Conservation (phyloP, 2,888 invertebrate genomes). For the Chalcis sispes region DNA sequence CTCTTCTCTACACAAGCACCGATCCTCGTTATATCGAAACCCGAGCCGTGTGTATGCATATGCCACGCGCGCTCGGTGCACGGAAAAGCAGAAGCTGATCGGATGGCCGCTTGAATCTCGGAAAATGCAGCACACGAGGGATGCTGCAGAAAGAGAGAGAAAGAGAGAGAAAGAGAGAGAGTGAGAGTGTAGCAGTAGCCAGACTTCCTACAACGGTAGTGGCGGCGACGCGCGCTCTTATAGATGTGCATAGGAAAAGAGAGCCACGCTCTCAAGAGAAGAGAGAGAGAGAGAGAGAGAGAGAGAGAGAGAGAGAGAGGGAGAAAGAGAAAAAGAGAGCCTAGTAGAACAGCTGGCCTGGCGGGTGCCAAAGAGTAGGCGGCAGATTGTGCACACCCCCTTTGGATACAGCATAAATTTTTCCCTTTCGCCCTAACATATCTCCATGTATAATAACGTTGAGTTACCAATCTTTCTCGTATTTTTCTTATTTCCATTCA, state of each 20-base stretch:
- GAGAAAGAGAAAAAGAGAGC: too few species aligned
- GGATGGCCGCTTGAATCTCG: too few species aligned
- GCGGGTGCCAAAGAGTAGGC: slow-evolving; percentile 66
- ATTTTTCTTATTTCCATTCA: neutral
- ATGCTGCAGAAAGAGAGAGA: too few species aligned
- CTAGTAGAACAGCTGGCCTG: slow-evolving; percentile 69
- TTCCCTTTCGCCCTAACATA: neutral
- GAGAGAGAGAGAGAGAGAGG: too few species aligned
- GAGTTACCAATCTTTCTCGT: neutral
- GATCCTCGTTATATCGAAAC: slow-evolving; percentile 27
- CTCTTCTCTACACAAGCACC: neutral
- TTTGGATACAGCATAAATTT: slow-evolving; percentile 16
- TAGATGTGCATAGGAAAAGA: too few species aligned
- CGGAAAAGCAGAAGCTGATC: slow-evolving; percentile 23
- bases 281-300: too few species aligned
- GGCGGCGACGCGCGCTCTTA: slow-evolving; percentile 5
- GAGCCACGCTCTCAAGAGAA: slow-evolving; percentile 55
- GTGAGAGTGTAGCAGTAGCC: neutral
- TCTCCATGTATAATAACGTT: neutral
- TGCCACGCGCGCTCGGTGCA: slow-evolving; percentile 6
- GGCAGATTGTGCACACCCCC: slow-evolving; percentile 69
- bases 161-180: too few species aligned
- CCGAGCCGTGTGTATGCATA: slow-evolving; percentile 6
- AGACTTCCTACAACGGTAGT: slow-evolving; percentile 30
- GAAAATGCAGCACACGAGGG: too few species aligned